Evolutionary conservation across 2,888 invertebrate genomes (phyloP).

Genomic region (Conchocele bisecta): DNA sequence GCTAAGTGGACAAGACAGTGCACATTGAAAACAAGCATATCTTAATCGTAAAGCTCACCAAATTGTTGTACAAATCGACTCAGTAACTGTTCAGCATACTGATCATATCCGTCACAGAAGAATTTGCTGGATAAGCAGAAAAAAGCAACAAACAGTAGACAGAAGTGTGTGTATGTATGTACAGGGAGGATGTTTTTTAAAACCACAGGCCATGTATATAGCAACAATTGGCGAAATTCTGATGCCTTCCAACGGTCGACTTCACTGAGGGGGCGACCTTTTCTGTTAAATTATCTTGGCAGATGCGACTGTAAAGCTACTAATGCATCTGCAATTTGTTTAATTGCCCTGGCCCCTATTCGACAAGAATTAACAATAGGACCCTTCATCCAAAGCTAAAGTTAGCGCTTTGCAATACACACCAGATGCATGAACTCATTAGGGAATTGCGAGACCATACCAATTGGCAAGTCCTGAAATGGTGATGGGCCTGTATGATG

Average conservation of each 20-base stretch:
- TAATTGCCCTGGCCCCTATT: conserved; percentile 12
- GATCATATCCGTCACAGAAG: conserved; percentile 52
- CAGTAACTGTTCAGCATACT: conserved; percentile 63
- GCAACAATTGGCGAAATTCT: conserved; percentile 69
- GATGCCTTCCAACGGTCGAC: conserved; percentile 74
- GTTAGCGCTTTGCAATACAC: conserved; percentile 6
- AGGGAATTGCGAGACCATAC: conserved; percentile 18
- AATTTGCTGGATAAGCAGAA: conserved; percentile 60
- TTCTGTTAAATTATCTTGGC: conserved; percentile 68
- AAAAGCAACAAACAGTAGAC: conserved; percentile 54
- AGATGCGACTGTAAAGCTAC: conserved; percentile 10
- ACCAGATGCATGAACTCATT: conserved; percentile 14
- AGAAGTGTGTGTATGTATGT: conserved; percentile 37
- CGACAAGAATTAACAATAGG: conserved; percentile 30
- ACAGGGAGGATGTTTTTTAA: conserved; percentile 51
- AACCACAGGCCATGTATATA: conserved; percentile 71
- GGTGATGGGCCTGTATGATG: conserved; percentile 53
- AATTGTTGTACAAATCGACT: conserved; percentile 66
- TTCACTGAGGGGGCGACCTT: conserved; percentile 65
- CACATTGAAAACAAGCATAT: conserved; percentile 78
- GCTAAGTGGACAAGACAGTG: conserved; percentile 80
- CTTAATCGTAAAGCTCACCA: conserved; percentile 74
- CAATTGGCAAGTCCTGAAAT: not conserved
- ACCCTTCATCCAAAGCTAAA: conserved; percentile 45
- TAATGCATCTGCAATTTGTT: conserved; percentile 21